Base-by-base conservation (phyloP, 2,113 vertebrate species). In the Lepisosteus oculatus region DNA sequence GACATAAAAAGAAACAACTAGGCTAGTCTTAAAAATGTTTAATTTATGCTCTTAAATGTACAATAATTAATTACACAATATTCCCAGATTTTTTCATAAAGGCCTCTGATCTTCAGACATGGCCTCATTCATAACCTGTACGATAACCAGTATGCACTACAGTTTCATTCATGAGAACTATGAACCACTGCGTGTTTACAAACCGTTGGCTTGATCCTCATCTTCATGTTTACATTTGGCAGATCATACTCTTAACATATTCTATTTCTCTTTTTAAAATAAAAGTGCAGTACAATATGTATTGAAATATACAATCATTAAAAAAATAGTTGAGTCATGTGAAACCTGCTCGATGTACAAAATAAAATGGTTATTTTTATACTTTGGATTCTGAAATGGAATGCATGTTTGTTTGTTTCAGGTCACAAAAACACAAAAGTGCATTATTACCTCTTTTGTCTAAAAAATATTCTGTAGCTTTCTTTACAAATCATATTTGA, bases 41-140 rank as follows among this genome's bases (percentile, higher is more conserved):
- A 72, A 81, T 91, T 90, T 92, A 90, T 91, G 88, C 88, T 90
- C 85, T 91, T 86, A 88, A 88, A 89, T 91, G 85, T 90, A 92
- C 88, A 91, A 90, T 88, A 91, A 80, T 84, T 77, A 78, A 79
- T 69, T 65, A 84, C 73, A 83, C 80, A 83, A 85, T 85, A 84
- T 88, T 79, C 83, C 76, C 83, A 83, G 89, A 87, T 84, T 88
- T 86, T 84, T 76, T 89, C 88, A 89, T 87, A 70, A 89, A 85
- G 88, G 87, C 81, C 43, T 64, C 57, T 63, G 84, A 81, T 79
- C n/a, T 51, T 66, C 67, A 73, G 78, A 68, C 68, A 54, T 61
- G 71, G 85, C 84, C 86, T 77, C 85, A 75, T 69, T 91, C 88
- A 43, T 87, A 91, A 90, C 3, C 47, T 6, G 47, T 51, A 9